Percentiles rank a stretch among this genome's conserved stretches.
These are phyloP conservation scores for Cairina moschata DNA, from an alignment of 2,113 vertebrate species.

Conservation along the genomic window DNA sequence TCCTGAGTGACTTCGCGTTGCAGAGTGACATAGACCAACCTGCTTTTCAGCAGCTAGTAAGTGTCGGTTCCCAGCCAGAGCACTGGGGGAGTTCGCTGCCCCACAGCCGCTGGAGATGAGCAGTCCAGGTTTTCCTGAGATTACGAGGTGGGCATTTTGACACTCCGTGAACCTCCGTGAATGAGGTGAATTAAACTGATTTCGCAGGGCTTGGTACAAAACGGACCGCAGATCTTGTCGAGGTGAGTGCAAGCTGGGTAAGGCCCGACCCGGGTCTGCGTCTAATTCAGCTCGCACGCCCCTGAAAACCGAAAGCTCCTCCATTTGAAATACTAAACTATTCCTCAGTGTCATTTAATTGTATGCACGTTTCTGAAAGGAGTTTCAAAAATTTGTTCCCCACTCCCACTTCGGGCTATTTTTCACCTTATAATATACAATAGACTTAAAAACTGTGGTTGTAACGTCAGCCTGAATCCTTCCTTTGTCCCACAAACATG, in stretches of 20 bases:
- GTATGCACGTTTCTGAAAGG: not conserved
- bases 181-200: not conserved
- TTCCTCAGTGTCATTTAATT: not conserved
- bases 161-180: not conserved
- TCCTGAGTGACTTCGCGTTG: conserved; percentile 98
- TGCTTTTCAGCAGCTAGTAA: conserved; percentile 98
- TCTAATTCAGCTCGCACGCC: accelerated
- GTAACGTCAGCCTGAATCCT: not conserved
- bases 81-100: not conserved
- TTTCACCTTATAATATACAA: not conserved
- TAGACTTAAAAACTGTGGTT: not conserved
- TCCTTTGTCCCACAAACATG: not conserved
- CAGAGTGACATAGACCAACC: conserved; percentile 99
- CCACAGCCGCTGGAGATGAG: not conserved
- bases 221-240: not conserved
- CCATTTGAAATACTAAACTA: not conserved
- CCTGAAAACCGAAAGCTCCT: not conserved
- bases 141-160: not conserved
- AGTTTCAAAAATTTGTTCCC: not conserved
- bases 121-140: not conserved
- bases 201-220: not conserved
- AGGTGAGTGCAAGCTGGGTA: not conserved
- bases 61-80: conserved; percentile 66
- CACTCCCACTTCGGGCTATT: not conserved
- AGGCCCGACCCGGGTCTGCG: not conserved